Conservation (phyloP, 2,797 vertebrate genomes). For the Lepus oiostolus region DNA sequence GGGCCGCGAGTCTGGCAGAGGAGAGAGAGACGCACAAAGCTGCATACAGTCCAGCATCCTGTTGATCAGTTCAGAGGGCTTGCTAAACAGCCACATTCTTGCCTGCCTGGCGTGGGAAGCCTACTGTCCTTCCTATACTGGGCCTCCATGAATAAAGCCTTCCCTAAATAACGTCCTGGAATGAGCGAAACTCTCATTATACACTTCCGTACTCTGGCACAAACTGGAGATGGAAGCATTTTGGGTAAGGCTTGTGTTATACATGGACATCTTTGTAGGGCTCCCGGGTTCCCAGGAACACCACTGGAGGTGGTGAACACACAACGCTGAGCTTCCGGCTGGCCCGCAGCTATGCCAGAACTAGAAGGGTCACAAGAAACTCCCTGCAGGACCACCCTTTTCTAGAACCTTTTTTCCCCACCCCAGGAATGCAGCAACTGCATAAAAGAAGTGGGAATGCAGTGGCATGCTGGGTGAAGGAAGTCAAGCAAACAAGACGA, state of each 20-base stretch:
- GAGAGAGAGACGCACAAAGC: background rate
- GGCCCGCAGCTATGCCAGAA: background rate
- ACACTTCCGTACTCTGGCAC: background rate
- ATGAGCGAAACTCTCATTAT: background rate
- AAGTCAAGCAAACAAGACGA: background rate
- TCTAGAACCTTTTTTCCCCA: background rate
- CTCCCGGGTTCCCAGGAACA: background rate
- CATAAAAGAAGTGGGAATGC: background rate
- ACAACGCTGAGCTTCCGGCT: background rate
- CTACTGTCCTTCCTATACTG: background rate
- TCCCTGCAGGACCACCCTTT: background rate
- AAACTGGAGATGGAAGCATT: background rate
- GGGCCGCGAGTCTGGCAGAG: background rate
- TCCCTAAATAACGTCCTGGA: background rate
- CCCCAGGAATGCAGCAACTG: background rate
- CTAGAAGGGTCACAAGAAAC: background rate
- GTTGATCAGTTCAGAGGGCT: background rate
- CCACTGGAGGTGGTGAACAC: background rate
- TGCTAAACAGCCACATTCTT: background rate
- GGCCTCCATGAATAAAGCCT: background rate
- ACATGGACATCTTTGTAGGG: background rate
- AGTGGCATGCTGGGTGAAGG: background rate
- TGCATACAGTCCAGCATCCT: background rate
- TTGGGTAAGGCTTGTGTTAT: background rate
- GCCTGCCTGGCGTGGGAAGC: background rate